Percentiles rank a stretch among this genome's conserved stretches.
These are phyloP conservation scores for Sweltsa coloradensis DNA, from an alignment of 1,140 invertebrate genomes.

Conservation along the genomic window DNA sequence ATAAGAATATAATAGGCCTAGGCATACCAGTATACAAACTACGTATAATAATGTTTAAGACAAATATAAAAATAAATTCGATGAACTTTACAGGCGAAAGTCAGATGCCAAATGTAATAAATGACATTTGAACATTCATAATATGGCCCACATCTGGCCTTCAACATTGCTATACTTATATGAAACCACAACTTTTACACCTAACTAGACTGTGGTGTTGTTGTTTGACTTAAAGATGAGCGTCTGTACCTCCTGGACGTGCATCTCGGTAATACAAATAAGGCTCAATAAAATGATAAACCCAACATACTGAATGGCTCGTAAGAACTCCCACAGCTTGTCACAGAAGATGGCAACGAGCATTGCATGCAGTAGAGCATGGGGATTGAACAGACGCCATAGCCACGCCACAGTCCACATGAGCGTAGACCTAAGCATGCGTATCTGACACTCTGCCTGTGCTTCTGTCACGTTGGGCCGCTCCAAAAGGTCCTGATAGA, in stretches of 20 bases:
- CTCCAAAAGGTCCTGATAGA: conserved; percentile 63
- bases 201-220: background rate
- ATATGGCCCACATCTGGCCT: too few species aligned
- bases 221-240: conserved; percentile 10
- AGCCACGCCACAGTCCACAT: conserved; percentile 60
- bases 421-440: conserved; percentile 40
- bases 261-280: conserved; percentile 42
- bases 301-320: conserved; percentile 45
- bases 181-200: too few species aligned
- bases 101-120: too few species aligned
- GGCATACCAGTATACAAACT: too few species aligned
- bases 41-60: too few species aligned
- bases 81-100: too few species aligned
- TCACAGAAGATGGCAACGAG: conserved; percentile 68
- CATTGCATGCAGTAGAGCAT: conserved; percentile 61
- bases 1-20: too few species aligned
- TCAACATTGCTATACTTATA: too few species aligned
- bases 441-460: conserved; percentile 38
- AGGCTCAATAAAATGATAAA: conserved; percentile 39
- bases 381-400: conserved; percentile 70
- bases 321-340: conserved; percentile 59
- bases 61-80: too few species aligned
- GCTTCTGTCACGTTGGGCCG: conserved; percentile 34
- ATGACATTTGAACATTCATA: too few species aligned
- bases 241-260: conserved; percentile 19